Conservation (phyloP, 2,113 vertebrate genomes). For the Caracal caracal region DNA sequence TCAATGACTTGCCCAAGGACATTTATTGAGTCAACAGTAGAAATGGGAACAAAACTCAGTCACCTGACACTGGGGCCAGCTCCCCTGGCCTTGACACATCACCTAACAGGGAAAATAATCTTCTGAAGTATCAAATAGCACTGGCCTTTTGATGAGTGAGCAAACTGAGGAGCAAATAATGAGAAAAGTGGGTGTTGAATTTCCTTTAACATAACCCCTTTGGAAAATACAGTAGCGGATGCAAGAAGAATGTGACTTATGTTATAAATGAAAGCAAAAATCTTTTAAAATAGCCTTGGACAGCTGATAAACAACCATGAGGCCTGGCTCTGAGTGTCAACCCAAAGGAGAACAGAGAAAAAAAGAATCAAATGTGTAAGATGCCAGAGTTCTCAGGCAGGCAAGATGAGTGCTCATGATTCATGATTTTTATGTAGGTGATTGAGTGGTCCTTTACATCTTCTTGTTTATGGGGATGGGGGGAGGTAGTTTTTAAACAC, state of each 20-base stretch:
- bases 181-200: slow-evolving; percentile 62
- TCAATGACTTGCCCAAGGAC: slow-evolving; percentile 70
- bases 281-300: slow-evolving; percentile 41
- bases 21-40: slow-evolving; percentile 50
- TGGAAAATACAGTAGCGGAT: neutral
- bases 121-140: slow-evolving; percentile 61
- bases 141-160: slow-evolving; percentile 70
- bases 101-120: slow-evolving; percentile 28
- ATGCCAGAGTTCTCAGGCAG: neutral
- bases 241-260: slow-evolving; percentile 28
- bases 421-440: neutral
- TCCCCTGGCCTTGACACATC: slow-evolving; percentile 43
- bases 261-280: slow-evolving; percentile 39
- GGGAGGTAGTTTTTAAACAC: neutral
- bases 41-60: slow-evolving; percentile 42
- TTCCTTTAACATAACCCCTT: slow-evolving; percentile 61
- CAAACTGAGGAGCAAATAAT: slow-evolving; percentile 34
- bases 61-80: slow-evolving; percentile 55
- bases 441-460: neutral
- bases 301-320: neutral
- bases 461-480: neutral
- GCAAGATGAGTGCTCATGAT: neutral
- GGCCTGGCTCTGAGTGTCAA: neutral
- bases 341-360: neutral
- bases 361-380: neutral